Base-by-base conservation (phyloP, 2,888 invertebrate species). In the Thecophora atra region DNA sequence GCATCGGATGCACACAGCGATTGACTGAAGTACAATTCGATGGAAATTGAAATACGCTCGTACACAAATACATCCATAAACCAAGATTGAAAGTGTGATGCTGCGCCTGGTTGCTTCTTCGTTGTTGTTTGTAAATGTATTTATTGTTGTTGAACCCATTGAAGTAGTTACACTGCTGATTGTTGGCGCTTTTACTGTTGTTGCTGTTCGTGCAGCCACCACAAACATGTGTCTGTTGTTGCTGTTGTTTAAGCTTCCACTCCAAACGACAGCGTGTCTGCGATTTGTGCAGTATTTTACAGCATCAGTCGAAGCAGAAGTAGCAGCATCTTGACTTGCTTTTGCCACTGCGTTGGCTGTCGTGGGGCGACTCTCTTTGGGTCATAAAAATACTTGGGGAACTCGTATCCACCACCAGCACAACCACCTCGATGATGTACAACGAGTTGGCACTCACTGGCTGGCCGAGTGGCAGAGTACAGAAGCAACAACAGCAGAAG, bases 211-310 rank as follows among this genome's bases (percentile, higher is more conserved):
- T 52, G 52, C 19, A 11, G 60, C 37, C 44, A 56, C 69, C 28
- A 19, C 44, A 44, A 69, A 69, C 60, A 56, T 30, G 67, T 67
- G 67, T 54, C 44, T 47, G 60, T 44, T 37, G 58, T 42, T 28
- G 66, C 37, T 37, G 30, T 66, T 77, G 72, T 64, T 71, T 70
- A 56, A 73, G 68, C 8, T 62, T 67, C 44, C 21, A 26, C n/a
- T 60, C 30, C 26, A 73, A 26, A 65, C 73, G 72, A 70, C 70
- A 71, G 69, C 77, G 76, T 77, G 76, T 77, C 76, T 78, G 77
- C 79, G 80, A 77, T 81, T 82, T 82, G 80, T 82, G 82, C 82
- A 82, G 79, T 79, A 81, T 78, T 79, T 81, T 79, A 77, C 11
- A 21, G 11, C 54, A 58, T 24, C 28, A 28, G 26, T 24, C 3